Percentiles rank a stretch among this genome's conserved stretches.
Conservation (phyloP, 2,113 vertebrate species). For the Amblyopsis rosae region DNA sequence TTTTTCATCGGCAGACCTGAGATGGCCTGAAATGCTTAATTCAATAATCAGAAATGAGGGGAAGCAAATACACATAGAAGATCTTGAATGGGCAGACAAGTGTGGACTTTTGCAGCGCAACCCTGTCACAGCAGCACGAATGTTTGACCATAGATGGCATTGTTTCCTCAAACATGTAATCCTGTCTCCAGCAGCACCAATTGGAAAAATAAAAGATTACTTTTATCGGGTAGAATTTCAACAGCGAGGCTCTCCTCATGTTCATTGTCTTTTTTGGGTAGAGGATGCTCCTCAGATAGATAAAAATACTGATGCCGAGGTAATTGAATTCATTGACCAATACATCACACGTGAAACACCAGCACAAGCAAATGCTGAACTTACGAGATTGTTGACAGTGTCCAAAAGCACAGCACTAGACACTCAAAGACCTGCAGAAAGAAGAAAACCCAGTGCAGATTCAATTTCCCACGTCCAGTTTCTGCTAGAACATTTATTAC, state of each 20-base stretch:
- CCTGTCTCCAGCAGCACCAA: too few relatives aligned
- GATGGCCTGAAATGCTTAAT: neutral
- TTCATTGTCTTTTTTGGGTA: too few relatives aligned
- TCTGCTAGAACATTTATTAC: neutral
- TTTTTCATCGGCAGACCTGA: neutral
- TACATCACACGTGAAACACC: slow-evolving; percentile 22
- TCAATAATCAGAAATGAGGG: neutral
- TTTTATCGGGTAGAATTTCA: neutral
- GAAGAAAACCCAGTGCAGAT: neutral
- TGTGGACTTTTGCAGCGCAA: too few relatives aligned
- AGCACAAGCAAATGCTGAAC: slow-evolving; percentile 1
- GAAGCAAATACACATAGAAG: neutral
- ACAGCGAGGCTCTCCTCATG: too few relatives aligned
- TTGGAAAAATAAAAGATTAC: too few relatives aligned
- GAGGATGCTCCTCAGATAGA: too few relatives aligned
- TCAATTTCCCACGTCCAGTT: neutral
- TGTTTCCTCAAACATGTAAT: too few relatives aligned
- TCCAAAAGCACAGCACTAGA: slow-evolving; percentile 5
- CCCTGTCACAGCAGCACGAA: too few relatives aligned
- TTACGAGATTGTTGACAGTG: neutral
- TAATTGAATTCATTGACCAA: neutral
- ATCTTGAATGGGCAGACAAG: neutral
- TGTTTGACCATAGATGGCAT: too few relatives aligned
- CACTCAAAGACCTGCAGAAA: too few relatives aligned
- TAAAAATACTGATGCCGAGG: too few relatives aligned